phyloP scores from a whole-genome alignment of 2,888 invertebrate genomes.

The Chloroclysta siterata region DNA sequence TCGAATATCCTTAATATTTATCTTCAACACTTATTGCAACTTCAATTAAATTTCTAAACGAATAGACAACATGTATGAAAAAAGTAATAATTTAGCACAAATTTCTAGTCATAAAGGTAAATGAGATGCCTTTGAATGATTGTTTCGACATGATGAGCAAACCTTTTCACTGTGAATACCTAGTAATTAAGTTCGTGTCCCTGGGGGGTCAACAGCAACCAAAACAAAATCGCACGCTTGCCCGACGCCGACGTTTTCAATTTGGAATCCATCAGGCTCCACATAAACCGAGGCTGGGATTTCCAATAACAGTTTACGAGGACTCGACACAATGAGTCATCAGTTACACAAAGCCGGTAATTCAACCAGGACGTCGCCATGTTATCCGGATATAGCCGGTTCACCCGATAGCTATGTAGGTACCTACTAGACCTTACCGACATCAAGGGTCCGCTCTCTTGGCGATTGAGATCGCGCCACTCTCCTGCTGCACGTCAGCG shows the following conservation, averaged over 20 bases:
- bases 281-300: slow-evolving; percentile 43
- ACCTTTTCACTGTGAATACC: slow-evolving; percentile 13
- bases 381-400: slow-evolving; percentile 56
- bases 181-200: slow-evolving; percentile 27
- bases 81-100: not conserved
- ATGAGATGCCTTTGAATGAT: slow-evolving; percentile 10
- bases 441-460: slow-evolving; percentile 10
- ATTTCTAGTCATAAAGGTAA: slow-evolving; percentile 7
- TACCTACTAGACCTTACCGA: slow-evolving; percentile 36
- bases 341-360: slow-evolving; percentile 62
- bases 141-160: slow-evolving; percentile 13
- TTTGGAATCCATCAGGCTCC: slow-evolving; percentile 37
- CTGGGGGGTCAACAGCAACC: slow-evolving; percentile 13
- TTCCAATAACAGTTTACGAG: slow-evolving; percentile 57
- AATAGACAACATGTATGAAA: too few species aligned
- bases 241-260: slow-evolving; percentile 38
- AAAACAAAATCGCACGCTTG: slow-evolving; percentile 37
- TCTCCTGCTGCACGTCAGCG: slow-evolving; percentile 7
- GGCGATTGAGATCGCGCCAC: slow-evolving; percentile 12
- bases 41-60: too few species aligned
- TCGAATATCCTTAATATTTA: too few species aligned
- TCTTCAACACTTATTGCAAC: too few species aligned
- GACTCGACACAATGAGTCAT: slow-evolving; percentile 57
- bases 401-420: slow-evolving; percentile 41
- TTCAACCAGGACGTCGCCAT: slow-evolving; percentile 56